Base-by-base conservation (phyloP, 2,113 vertebrate genomes). In the Seriola quinqueradiata region DNA sequence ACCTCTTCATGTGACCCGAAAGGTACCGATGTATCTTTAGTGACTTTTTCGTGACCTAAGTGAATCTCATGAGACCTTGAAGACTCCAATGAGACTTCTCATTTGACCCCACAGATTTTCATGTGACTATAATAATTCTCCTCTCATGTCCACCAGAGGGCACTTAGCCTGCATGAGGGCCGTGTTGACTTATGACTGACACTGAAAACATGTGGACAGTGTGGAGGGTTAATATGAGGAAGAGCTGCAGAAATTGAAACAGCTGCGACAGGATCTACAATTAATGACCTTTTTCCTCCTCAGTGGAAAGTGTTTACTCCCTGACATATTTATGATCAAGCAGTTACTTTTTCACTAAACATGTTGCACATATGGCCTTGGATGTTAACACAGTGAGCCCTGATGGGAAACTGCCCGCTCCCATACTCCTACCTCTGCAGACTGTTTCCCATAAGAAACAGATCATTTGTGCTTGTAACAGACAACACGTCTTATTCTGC, bases 271-370 rank as follows among this genome's bases (percentile, higher is more conserved):
- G 32, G 61, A 36, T n/a, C 19, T 52, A 66, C 28, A 25, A 21
- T 21, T 4, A 54, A n/a, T 67, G 61, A 73, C 70, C 28, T 42
- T 46, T 67, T 52, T 42, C 23, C 34, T 54, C 48, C 21, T 54
- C 7, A n/a, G 4, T 1, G 2, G 17, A 52, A n/a, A 44, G 5
- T 7, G 1, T 40, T 10, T 17, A 57, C 48, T 57, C 17, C 32
- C 34, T 42, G 46, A 25, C 40, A 65, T 23, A 48, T 65, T 42
- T 14, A 5, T 6, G 14, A 54, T 55, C 2, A 55, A 40, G 42
- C 6, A 64, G 71, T 79, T 68, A 50, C 67, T 55, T 12, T 58
- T 71, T 79, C 14, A 54, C 14, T 9, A 13, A 74, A 46, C 25
- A 8, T 0, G 1, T 19, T 58, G 25, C 59, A 32, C 34, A 11